Conservation (phyloP, 2,113 vertebrate species). For the Trogon surrucura region DNA sequence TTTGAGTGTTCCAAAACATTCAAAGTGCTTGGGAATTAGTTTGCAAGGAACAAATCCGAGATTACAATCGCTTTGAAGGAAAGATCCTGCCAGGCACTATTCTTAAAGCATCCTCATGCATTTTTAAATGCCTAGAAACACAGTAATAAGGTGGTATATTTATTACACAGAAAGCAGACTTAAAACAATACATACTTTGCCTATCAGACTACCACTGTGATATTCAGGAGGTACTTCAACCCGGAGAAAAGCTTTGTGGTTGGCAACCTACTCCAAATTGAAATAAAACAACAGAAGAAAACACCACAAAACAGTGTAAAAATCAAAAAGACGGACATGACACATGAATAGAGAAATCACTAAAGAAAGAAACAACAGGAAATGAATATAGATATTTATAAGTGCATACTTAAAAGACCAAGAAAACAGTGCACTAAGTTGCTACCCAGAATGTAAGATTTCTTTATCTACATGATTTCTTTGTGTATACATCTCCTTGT, state of each 20-base stretch:
- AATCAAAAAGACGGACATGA: conserved; percentile 25
- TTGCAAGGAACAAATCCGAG: background rate
- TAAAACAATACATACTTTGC: conserved; percentile 83
- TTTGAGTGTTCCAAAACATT: background rate
- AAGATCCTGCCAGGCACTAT: background rate
- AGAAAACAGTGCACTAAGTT: background rate
- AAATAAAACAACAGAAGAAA: conserved; percentile 44
- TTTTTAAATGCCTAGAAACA: background rate
- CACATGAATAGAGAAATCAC: conserved; percentile 42
- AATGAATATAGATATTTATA: background rate
- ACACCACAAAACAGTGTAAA: conserved; percentile 33
- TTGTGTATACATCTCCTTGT: background rate
- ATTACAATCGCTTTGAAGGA: background rate
- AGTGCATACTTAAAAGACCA: background rate
- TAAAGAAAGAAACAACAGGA: conserved; percentile 44
- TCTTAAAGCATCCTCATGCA: background rate
- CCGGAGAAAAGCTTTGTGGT: conserved; percentile 79
- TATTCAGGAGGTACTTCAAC: conserved; percentile 86
- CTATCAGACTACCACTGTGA: conserved; percentile 81
- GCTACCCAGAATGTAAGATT: background rate
- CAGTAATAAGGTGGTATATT: background rate
- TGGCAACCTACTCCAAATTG: conserved; percentile 75
- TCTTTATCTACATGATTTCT: background rate
- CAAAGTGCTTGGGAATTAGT: background rate
- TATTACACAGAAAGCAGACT: conserved; percentile 20